These are phyloP conservation scores for Prorops nasuta DNA, from an alignment of 1,140 invertebrate species.

Conservation along the genomic window DNA sequence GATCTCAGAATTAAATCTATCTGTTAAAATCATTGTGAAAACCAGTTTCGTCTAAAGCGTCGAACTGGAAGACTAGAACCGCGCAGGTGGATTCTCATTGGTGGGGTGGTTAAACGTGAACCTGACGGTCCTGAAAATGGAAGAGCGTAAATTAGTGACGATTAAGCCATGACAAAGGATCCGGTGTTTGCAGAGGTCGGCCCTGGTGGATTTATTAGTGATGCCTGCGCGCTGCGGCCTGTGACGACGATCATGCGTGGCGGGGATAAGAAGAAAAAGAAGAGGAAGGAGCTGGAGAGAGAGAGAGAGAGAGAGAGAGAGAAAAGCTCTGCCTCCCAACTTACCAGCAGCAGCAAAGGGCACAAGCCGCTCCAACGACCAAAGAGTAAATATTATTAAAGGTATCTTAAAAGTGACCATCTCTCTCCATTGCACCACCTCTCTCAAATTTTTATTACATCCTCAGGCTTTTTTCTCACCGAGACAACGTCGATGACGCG, in stretches of 20 bases:
- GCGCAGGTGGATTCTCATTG: not conserved
- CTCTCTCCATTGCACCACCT: slow-evolving; percentile 1
- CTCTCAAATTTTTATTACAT: no score
- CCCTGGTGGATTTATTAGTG: not conserved
- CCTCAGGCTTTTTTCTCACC: no score
- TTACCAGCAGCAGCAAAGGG: no score
- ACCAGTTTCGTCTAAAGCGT: slow-evolving; percentile 80
- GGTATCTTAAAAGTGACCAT: slow-evolving; percentile 1
- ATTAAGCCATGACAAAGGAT: not conserved
- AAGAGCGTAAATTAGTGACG: not conserved
- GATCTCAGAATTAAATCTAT: slow-evolving; percentile 84
- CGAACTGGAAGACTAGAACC: slow-evolving; percentile 1
- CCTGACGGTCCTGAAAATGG: slow-evolving; percentile 6
- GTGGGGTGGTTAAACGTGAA: not conserved
- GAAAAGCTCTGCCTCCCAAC: not conserved
- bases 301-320: not conserved
- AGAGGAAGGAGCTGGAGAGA: not conserved
- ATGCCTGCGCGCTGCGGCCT: not conserved
- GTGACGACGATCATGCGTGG: no score
- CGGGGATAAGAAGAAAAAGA: no score
- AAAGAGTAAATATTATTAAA: slow-evolving; percentile 24
- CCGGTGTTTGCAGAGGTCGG: not conserved
- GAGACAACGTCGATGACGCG: no score
- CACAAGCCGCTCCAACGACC: slow-evolving; percentile 3
- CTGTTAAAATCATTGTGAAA: slow-evolving; percentile 91